A percentile compares a stretch with the other conserved stretches of the same genome.
phyloP scores from a whole-genome alignment of 2,797 vertebrate genomes.

The Adelosebastes latens region DNA sequence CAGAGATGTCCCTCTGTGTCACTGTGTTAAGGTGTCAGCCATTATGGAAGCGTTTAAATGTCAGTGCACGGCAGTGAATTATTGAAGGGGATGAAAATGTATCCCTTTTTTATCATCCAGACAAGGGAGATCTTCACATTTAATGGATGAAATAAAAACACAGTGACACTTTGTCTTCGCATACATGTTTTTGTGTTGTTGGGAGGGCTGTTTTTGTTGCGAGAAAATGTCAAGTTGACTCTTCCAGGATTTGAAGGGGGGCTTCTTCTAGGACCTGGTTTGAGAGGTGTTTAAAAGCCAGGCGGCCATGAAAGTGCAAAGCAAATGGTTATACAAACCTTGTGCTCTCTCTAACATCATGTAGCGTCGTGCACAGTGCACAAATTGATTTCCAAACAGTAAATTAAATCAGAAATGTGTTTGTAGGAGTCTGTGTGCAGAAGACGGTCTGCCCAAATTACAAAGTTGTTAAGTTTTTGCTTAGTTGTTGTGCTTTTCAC shows the following conservation, averaged over 20 bases:
- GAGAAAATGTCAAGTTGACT: constrained; percentile 27
- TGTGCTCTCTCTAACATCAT: neutral
- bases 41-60: constrained; percentile 62
- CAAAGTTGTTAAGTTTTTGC: neutral
- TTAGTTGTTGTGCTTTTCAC: neutral
- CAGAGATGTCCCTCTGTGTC: constrained; percentile 28
- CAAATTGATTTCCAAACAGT: neutral
- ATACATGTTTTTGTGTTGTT: neutral
- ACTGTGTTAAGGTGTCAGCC: constrained; percentile 30
- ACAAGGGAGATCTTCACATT: constrained; percentile 13
- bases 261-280: neutral
- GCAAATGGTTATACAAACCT: neutral
- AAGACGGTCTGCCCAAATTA: neutral
- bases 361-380: neutral
- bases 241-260: neutral
- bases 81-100: constrained; percentile 50
- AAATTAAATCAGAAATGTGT: neutral
- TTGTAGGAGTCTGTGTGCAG: neutral
- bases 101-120: constrained; percentile 51
- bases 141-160: constrained; percentile 5
- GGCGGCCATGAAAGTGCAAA: neutral
- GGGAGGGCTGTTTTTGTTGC: neutral
- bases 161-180: neutral
- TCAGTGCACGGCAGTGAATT: constrained; percentile 50
- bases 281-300: neutral